A percentile compares a stretch with the other conserved stretches of the same genome.
phyloP scores from a whole-genome alignment of 1,140 invertebrate genomes.

The Varroa destructor region DNA sequence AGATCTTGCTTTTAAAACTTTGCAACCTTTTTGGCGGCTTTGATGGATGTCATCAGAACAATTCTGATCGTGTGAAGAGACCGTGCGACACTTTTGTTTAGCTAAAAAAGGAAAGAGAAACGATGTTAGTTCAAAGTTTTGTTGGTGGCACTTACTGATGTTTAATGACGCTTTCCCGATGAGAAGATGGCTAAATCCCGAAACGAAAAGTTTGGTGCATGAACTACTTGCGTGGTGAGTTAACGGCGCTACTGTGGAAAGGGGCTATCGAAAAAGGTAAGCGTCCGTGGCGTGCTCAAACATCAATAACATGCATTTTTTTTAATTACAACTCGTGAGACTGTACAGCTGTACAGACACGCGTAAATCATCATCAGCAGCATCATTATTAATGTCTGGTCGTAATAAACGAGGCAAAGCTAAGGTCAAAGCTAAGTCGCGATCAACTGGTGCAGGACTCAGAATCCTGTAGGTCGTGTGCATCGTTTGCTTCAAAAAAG shows the following conservation, averaged over 20 bases:
- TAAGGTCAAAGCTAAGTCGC: slow-evolving; percentile 48
- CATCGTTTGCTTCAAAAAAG: slow-evolving; percentile 54
- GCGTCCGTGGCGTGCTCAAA: background rate
- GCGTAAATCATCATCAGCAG: background rate
- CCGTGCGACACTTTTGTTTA: too few species aligned
- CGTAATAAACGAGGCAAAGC: slow-evolving; percentile 45
- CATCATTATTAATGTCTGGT: slow-evolving; percentile 39
- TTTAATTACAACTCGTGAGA: too few species aligned
- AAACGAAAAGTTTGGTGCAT: too few species aligned
- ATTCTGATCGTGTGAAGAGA: slow-evolving; percentile 30
- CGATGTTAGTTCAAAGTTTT: too few species aligned
- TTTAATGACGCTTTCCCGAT: too few species aligned
- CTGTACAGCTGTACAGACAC: too few species aligned
- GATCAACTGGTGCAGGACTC: slow-evolving; percentile 51
- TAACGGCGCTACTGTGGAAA: too few species aligned
- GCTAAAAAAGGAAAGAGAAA: too few species aligned
- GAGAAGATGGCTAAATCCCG: too few species aligned
- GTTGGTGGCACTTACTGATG: background rate
- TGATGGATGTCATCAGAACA: slow-evolving; percentile 39
- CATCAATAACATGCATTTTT: background rate
- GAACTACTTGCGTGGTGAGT: too few species aligned
- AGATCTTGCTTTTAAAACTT: slow-evolving; percentile 38
- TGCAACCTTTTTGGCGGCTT: slow-evolving; percentile 41
- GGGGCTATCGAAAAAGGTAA: too few species aligned
- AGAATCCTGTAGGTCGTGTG: slow-evolving; percentile 56